A percentile compares a stretch with the other conserved stretches of the same genome.
Evolutionary conservation across 2,797 vertebrate genomes (phyloP).

Genomic region (Notolepis coatsorum): DNA sequence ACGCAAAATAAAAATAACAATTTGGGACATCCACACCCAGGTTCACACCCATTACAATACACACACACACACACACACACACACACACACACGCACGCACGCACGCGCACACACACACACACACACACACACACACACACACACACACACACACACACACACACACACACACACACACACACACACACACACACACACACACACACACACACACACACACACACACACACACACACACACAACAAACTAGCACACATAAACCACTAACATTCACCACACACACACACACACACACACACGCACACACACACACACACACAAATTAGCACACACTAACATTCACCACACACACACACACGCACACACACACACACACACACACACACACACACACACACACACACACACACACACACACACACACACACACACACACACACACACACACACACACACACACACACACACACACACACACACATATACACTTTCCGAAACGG

Average conservation of each 20-base stretch:
- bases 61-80: not conserved
- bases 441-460: slow-evolving; percentile 3
- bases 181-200: not conserved
- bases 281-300: not conserved
- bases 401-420: not conserved
- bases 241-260: not conserved
- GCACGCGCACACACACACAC: not conserved
- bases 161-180: not conserved
- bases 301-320: slow-evolving; percentile 18
- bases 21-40: no score
- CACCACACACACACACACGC: not conserved
- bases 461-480: slow-evolving; percentile 12
- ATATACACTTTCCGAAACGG: slow-evolving; percentile 8
- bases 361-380: slow-evolving; percentile 17
- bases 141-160: not conserved
- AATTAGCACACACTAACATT: not conserved
- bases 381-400: slow-evolving; percentile 7
- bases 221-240: not conserved
- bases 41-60: not conserved
- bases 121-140: not conserved
- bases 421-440: slow-evolving; percentile 3
- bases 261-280: not conserved
- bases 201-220: not conserved
- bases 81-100: slow-evolving; percentile 6
- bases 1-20: no score